Evolutionary conservation across 2,888 invertebrate species (phyloP).

Genomic region (Rhagium mordax): DNA sequence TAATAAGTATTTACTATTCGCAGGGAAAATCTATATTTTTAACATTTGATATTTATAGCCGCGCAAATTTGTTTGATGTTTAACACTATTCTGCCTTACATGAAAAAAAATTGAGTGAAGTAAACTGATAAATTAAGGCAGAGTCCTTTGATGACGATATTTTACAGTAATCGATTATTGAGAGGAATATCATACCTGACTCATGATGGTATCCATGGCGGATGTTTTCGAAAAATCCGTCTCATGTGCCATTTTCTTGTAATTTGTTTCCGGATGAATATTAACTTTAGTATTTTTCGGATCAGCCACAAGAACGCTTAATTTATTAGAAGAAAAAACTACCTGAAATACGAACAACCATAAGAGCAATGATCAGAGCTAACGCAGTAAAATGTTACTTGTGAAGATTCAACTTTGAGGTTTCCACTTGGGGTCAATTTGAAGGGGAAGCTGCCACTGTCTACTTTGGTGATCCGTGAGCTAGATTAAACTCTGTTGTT

Average conservation of each 20-base stretch:
- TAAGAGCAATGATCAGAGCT: neutral
- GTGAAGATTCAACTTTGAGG: conserved; percentile 79
- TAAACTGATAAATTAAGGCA: no score
- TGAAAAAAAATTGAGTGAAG: no score
- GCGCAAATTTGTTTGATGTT: no score
- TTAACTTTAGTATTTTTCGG: conserved; percentile 78
- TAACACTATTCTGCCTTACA: no score
- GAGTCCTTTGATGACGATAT: no score
- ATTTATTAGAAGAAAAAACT: conserved; percentile 79
- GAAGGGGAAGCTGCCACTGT: conserved; percentile 74
- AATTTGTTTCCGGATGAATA: conserved; percentile 69
- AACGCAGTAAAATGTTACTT: conserved; percentile 60
- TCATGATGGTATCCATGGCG: conserved; percentile 64
- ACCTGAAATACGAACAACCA: conserved; percentile 70
- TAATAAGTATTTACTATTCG: no score
- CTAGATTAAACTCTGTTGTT: conserved; percentile 54
- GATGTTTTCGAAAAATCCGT: conserved; percentile 56
- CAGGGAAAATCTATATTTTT: no score
- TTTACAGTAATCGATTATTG: neutral
- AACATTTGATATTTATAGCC: no score
- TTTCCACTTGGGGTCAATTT: conserved; percentile 80
- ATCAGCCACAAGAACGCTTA: conserved; percentile 79
- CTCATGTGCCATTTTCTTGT: conserved; percentile 49
- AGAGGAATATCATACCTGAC: conserved; percentile 55
- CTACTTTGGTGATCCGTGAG: conserved; percentile 50